Percentiles rank a stretch among this genome's conserved stretches.
Evolutionary conservation across 30 jellyfish, hydroid and myxozoan genomes (phyloP).

Genomic region (Turritopsis dohrnii): DNA sequence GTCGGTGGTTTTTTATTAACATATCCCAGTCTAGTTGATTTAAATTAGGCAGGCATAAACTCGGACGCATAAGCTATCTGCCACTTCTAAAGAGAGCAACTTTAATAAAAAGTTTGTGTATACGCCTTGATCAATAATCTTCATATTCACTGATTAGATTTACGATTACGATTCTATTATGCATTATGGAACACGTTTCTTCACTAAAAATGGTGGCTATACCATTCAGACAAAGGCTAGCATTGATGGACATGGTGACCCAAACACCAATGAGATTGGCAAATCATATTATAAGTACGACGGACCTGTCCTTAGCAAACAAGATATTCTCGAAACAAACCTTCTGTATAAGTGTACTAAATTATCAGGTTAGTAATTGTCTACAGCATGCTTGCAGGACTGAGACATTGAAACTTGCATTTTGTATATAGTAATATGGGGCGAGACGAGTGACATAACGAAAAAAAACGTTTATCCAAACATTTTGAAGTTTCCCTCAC

Average conservation of each 20-base stretch:
- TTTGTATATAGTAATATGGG: too few species aligned
- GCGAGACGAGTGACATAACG: too few species aligned
- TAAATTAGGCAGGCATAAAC: too few species aligned
- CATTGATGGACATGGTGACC: slow-evolving; percentile 22
- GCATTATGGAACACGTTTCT: slow-evolving; percentile 91
- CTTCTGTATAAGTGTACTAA: slow-evolving; percentile 82
- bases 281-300: slow-evolving; percentile 56
- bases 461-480: too few species aligned
- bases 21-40: too few species aligned
- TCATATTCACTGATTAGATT: slow-evolving; percentile 54
- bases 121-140: too few species aligned
- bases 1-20: too few species aligned
- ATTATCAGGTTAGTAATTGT: slow-evolving; percentile 41
- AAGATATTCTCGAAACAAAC: slow-evolving; percentile 73
- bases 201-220: slow-evolving; percentile 79
- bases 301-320: slow-evolving; percentile 75
- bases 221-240: slow-evolving; percentile 61
- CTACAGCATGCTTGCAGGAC: background rate
- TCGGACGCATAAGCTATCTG: too few species aligned
- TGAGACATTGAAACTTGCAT: background rate
- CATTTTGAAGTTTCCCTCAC: too few species aligned
- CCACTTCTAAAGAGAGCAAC: too few species aligned
- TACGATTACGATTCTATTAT: slow-evolving; percentile 86
- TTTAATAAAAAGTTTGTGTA: too few species aligned
- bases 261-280: slow-evolving; percentile 61